A percentile compares a stretch with the other conserved stretches of the same genome.
phyloP scores from a whole-genome alignment of 2,797 vertebrate genomes.

The Hydrolagus colliei region DNA sequence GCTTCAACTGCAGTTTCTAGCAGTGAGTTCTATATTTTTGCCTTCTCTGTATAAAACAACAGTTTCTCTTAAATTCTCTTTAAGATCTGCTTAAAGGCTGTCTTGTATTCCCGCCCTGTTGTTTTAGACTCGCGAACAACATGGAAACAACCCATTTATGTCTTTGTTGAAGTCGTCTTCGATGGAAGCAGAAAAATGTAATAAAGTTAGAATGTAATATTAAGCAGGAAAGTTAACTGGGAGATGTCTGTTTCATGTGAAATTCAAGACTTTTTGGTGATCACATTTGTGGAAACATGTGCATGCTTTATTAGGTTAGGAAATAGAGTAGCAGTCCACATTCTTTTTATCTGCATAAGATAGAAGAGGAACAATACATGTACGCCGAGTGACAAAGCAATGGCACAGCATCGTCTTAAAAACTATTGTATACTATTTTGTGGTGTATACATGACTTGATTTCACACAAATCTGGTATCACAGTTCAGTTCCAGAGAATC shows the following conservation, averaged over 20 bases:
- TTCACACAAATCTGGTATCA: slow-evolving; percentile 42
- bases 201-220: neutral
- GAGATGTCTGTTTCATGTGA: neutral
- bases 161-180: too few relatives aligned
- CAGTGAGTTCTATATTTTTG: too few relatives aligned
- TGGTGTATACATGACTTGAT: slow-evolving; percentile 50
- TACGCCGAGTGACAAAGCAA: slow-evolving; percentile 56
- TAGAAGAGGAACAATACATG: slow-evolving; percentile 53
- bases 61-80: too few relatives aligned
- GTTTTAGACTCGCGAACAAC: too few relatives aligned
- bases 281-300: neutral
- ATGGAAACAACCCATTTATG: too few relatives aligned
- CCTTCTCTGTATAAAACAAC: too few relatives aligned
- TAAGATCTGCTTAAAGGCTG: too few relatives aligned
- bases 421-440: slow-evolving; percentile 63
- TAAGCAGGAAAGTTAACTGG: neutral
- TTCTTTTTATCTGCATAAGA: slow-evolving; percentile 28
- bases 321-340: neutral
- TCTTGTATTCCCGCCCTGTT: too few relatives aligned
- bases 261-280: slow-evolving; percentile 36
- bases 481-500: slow-evolving; percentile 43
- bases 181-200: too few relatives aligned
- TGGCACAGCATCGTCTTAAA: slow-evolving; percentile 55
- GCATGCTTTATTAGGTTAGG: neutral
- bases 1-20: too few relatives aligned